Evolutionary conservation across 2,888 invertebrate species (phyloP).

Genomic region (Cheilosia vulpina): DNA sequence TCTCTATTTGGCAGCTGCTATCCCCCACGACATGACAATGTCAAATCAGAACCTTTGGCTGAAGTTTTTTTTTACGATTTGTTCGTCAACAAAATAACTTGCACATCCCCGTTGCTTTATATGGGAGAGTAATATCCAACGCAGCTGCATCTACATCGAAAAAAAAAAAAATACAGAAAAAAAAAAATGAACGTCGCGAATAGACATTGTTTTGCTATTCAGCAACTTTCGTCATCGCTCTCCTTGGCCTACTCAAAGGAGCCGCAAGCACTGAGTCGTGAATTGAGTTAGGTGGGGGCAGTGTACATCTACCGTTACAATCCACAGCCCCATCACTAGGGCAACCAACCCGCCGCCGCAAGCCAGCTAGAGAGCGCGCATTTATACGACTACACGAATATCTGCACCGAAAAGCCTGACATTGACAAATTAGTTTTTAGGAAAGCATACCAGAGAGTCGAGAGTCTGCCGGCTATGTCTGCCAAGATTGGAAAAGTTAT

Average conservation of each 20-base stretch:
- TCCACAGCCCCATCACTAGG: background rate
- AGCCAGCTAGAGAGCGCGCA: constrained; percentile 12
- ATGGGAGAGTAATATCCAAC: constrained; percentile 26
- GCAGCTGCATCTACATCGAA: constrained; percentile 53
- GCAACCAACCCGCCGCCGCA: constrained; percentile 31
- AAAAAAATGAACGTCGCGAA: constrained; percentile 4
- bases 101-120: constrained; percentile 11
- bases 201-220: constrained; percentile 32
- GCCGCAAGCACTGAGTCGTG: constrained; percentile 36
- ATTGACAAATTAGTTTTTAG: constrained; percentile 67
- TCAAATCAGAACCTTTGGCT: constrained; percentile 42
- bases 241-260: constrained; percentile 60
- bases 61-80: constrained; percentile 1
- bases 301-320: background rate
- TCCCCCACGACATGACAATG: constrained; percentile 50
- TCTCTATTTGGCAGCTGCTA: constrained; percentile 57
- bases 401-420: constrained; percentile 50
- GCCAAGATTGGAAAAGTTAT: constrained; percentile 56
- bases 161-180: background rate
- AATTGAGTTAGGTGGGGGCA: constrained; percentile 25
- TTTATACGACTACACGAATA: background rate
- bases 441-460: constrained; percentile 23
- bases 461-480: constrained; percentile 31
- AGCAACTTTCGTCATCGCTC: constrained; percentile 48
- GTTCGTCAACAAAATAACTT: constrained; percentile 33